Conservation (phyloP, 2,888 invertebrate genomes). For the Habroteleia sp. region DNA sequence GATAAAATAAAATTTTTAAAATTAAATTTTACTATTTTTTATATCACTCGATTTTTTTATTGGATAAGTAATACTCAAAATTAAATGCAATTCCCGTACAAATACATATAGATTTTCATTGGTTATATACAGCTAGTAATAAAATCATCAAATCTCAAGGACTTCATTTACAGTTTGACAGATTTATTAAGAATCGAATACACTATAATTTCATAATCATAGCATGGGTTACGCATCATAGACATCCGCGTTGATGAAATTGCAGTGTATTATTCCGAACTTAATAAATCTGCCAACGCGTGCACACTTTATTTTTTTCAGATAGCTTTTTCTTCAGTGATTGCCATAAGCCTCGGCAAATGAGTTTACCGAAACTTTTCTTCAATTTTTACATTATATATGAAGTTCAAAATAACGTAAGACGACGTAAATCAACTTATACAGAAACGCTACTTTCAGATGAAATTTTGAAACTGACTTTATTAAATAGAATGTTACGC, state of each 20-base stretch:
- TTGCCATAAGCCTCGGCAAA: conserved; percentile 29
- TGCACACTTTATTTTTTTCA: conserved; percentile 29
- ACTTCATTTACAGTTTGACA: conserved; percentile 44
- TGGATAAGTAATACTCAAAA: too few relatives aligned
- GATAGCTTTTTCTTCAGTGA: conserved; percentile 4
- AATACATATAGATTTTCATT: too few relatives aligned
- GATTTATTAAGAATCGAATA: conserved; percentile 49
- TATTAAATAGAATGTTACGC: too few relatives aligned
- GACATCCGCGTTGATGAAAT: conserved; percentile 48
- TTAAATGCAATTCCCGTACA: too few relatives aligned
- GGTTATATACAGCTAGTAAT: too few relatives aligned
- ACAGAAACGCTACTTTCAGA: too few relatives aligned
- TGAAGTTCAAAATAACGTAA: too few relatives aligned
- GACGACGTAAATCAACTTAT: conserved; percentile 40
- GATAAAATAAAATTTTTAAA: too few relatives aligned
- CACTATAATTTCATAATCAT: conserved; percentile 51
- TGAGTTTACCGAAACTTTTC: conserved; percentile 33
- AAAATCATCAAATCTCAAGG: conserved; percentile 15
- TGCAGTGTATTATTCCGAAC: conserved; percentile 32
- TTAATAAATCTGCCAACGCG: conserved; percentile 47
- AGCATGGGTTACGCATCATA: conserved; percentile 45
- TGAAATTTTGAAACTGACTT: too few relatives aligned
- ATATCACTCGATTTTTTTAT: too few relatives aligned
- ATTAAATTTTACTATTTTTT: too few relatives aligned
- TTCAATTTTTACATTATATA: too few relatives aligned